Evolutionary conservation across 2,888 invertebrate species (phyloP).

Genomic region (Andrena trimmerana): DNA sequence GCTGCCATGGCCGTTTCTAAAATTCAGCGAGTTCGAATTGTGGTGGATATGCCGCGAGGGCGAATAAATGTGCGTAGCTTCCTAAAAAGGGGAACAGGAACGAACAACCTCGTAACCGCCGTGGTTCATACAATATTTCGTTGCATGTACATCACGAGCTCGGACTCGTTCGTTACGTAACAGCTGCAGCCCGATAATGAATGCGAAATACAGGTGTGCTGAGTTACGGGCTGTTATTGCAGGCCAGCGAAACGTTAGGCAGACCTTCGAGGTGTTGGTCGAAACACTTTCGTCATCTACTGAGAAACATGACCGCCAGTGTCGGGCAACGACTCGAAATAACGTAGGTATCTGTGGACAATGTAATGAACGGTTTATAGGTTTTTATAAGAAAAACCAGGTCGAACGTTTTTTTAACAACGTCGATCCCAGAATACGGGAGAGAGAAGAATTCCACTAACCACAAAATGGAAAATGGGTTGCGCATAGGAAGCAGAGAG

Average conservation of each 20-base stretch:
- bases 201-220: conserved; percentile 69
- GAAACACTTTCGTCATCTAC: conserved; percentile 16
- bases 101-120: conserved; percentile 5
- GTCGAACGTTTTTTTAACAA: conserved; percentile 3
- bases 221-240: conserved; percentile 61
- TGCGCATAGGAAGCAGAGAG: too few species aligned
- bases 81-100: conserved; percentile 38
- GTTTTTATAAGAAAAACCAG: conserved; percentile 7
- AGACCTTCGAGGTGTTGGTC: conserved; percentile 16
- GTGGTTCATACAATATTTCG: conserved; percentile 50
- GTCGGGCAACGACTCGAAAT: conserved; percentile 10
- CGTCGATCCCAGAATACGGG: not conserved
- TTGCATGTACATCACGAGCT: conserved; percentile 49
- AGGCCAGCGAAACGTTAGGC: conserved; percentile 22
- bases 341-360: conserved; percentile 29
- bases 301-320: conserved; percentile 15
- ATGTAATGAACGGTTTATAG: conserved; percentile 23
- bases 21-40: not conserved
- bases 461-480: not conserved
- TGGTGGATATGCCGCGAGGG: not conserved
- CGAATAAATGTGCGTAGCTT: conserved; percentile 6
- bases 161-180: conserved; percentile 71
- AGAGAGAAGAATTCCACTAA: not conserved
- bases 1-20: not conserved
- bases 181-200: conserved; percentile 76